Percentiles rank a stretch among this genome's conserved stretches.
Evolutionary conservation across 2,888 invertebrate species (phyloP).

Genomic region (Chrysolina haemoptera): DNA sequence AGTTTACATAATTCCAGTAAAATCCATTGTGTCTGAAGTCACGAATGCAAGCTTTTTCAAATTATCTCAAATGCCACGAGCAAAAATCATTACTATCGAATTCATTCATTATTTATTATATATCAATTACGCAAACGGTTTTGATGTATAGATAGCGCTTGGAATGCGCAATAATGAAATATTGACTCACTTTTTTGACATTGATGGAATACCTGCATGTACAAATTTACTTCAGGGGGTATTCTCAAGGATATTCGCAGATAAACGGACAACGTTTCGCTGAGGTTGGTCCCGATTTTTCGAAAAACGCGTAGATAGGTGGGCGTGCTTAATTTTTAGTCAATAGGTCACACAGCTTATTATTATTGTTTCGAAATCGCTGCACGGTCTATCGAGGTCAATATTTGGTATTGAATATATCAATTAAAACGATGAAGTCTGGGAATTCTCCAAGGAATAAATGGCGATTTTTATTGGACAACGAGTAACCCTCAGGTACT

Average conservation of each 20-base stretch:
- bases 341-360: conserved; percentile 25
- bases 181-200: conserved; percentile 31
- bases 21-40: conserved; percentile 36
- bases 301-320: conserved; percentile 16
- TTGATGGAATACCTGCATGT: conserved; percentile 29
- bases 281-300: conserved; percentile 21
- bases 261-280: conserved; percentile 3
- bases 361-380: conserved; percentile 5
- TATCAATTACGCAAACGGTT: conserved; percentile 28
- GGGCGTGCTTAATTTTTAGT: conserved; percentile 28
- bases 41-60: conserved; percentile 26
- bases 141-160: conserved; percentile 20
- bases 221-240: conserved; percentile 20
- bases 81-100: conserved; percentile 28
- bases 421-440: too few species aligned
- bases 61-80: conserved; percentile 27
- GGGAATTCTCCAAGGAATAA: too few species aligned
- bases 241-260: conserved; percentile 21
- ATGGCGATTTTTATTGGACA: too few species aligned
- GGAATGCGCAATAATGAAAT: conserved; percentile 26
- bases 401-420: neutral
- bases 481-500: too few species aligned
- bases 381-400: neutral
- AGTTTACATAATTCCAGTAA: conserved; percentile 16
- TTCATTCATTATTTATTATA: conserved; percentile 21